A percentile compares a stretch with the other conserved stretches of the same genome.
phyloP scores from a whole-genome alignment of 2,888 invertebrate species.

The Empis stercorea region DNA sequence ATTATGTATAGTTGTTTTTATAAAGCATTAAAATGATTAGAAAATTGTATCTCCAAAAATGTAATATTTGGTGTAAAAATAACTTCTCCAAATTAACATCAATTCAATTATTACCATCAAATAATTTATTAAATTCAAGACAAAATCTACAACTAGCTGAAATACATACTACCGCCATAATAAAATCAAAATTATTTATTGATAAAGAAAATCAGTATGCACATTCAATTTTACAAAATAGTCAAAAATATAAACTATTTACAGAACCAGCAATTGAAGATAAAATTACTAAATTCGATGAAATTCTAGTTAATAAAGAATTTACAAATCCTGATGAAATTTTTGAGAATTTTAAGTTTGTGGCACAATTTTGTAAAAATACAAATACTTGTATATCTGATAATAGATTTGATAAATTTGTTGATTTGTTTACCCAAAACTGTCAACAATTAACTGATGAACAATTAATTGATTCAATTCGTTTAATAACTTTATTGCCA shows the following conservation, averaged over 20 bases:
- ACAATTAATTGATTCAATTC: conserved; percentile 43
- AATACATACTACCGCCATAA: neutral
- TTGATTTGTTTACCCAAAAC: conserved; percentile 36
- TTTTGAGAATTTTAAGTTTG: conserved; percentile 16
- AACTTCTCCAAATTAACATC: no score
- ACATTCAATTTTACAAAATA: conserved; percentile 23
- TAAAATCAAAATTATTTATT: conserved; percentile 18
- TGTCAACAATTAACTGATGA: conserved; percentile 43
- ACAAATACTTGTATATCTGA: conserved; percentile 20
- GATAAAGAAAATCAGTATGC: conserved; percentile 30
- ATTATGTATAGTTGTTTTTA: no score
- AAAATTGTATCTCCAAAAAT: no score
- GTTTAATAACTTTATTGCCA: conserved; percentile 41
- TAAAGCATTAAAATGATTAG: no score
- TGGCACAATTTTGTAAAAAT: conserved; percentile 21
- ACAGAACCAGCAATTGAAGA: neutral
- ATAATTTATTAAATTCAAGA: no score
- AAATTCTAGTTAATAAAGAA: conserved; percentile 3
- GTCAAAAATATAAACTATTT: conserved; percentile 15
- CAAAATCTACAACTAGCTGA: neutral
- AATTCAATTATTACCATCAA: no score
- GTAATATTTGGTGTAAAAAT: no score
- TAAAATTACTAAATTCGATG: conserved; percentile 10
- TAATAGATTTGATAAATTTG: conserved; percentile 20
- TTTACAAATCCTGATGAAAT: conserved; percentile 12